Percentiles rank a stretch among this genome's conserved stretches.
phyloP scores from a whole-genome alignment of 2,888 invertebrate genomes.

The Diadromus collaris region DNA sequence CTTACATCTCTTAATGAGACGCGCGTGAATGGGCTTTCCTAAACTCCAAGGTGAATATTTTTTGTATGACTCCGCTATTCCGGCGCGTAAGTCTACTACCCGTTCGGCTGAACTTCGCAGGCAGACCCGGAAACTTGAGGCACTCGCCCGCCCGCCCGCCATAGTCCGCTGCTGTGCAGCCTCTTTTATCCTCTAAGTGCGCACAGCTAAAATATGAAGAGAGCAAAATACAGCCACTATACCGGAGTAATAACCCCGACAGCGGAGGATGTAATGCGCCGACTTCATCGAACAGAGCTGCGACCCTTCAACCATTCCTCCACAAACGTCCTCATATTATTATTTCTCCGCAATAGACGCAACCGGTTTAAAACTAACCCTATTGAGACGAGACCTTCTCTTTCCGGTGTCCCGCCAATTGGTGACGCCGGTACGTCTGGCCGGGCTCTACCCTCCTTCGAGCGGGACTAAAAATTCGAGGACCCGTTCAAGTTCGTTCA shows the following conservation, averaged over 20 bases:
- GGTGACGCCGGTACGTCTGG: not conserved
- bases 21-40: conserved; percentile 1
- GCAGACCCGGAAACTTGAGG: conserved; percentile 45
- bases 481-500: too few species aligned
- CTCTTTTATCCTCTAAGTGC: conserved; percentile 30
- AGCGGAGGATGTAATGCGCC: conserved; percentile 40
- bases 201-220: conserved; percentile 19
- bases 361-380: not conserved
- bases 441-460: not conserved
- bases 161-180: conserved; percentile 31
- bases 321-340: not conserved
- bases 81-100: conserved; percentile 16
- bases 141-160: conserved; percentile 15
- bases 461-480: not conserved
- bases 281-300: conserved; percentile 37
- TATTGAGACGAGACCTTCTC: not conserved
- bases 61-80: conserved; percentile 23
- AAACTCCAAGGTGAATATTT: conserved; percentile 14
- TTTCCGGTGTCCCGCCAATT: not conserved
- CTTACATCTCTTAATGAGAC: conserved; percentile 8
- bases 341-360: not conserved
- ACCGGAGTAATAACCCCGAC: conserved; percentile 9
- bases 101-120: conserved; percentile 11
- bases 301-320: conserved; percentile 28
- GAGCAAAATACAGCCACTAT: conserved; percentile 18